Conservation (phyloP, 2,113 vertebrate genomes). For the Centropus bengalensis region DNA sequence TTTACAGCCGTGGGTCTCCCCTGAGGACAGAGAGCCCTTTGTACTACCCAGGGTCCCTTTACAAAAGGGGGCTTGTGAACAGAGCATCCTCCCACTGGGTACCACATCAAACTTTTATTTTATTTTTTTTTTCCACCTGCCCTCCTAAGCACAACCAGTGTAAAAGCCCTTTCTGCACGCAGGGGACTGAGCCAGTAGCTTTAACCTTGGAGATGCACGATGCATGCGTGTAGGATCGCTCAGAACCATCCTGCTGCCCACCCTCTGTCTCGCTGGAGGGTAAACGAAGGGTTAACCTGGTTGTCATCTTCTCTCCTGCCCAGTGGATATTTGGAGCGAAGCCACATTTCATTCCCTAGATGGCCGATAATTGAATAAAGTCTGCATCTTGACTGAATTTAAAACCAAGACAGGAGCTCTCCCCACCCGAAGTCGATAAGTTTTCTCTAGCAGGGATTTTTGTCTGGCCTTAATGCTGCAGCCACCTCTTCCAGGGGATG, state of each 20-base stretch:
- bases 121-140: conserved; percentile 24
- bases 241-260: not conserved
- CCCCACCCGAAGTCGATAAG: not conserved
- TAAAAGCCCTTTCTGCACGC: not conserved
- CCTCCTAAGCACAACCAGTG: not conserved
- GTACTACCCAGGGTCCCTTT: conserved; percentile 21
- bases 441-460: not conserved
- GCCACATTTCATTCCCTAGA: conserved; percentile 56
- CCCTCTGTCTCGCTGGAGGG: not conserved
- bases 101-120: not conserved
- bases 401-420: conserved; percentile 32
- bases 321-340: conserved; percentile 20
- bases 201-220: conserved; percentile 1
- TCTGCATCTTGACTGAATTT: conserved; percentile 31
- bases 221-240: not conserved
- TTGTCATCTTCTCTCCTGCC: conserved; percentile 23
- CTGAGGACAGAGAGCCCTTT: conserved; percentile 60
- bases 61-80: conserved; percentile 57
- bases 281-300: conserved; percentile 27
- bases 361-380: conserved; percentile 59
- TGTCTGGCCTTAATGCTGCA: not conserved
- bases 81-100: conserved; percentile 55
- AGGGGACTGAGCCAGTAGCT: not conserved
- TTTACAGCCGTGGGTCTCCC: conserved; percentile 50
- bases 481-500: not conserved